These are phyloP conservation scores for Chironomus tepperi DNA, from an alignment of 1,140 invertebrate species.

Conservation along the genomic window DNA sequence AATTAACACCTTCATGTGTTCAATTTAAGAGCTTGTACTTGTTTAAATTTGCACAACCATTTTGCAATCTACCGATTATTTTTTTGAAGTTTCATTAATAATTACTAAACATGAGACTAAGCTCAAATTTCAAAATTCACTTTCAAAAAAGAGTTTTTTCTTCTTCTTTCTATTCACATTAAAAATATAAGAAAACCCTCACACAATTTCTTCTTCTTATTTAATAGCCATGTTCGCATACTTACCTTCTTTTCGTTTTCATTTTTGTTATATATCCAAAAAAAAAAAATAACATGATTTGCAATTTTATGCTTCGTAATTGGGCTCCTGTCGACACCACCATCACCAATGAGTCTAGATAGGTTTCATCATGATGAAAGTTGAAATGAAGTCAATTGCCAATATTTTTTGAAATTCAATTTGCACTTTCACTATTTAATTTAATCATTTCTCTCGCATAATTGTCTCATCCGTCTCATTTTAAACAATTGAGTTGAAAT, in stretches of 20 bases:
- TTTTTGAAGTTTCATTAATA: too few species aligned
- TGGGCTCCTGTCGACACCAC: neutral
- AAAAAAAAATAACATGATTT: neutral
- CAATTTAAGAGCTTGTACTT: too few species aligned
- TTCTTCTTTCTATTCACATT: neutral
- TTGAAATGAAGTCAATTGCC: neutral
- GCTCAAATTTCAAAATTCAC: neutral
- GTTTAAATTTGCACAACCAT: too few species aligned
- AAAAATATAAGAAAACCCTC: neutral
- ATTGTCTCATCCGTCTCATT: too few species aligned
- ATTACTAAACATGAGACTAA: too few species aligned
- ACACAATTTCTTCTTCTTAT: slow-evolving; percentile 5
- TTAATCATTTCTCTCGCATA: neutral
- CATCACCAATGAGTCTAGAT: too few species aligned
- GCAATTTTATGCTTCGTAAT: slow-evolving; percentile 4
- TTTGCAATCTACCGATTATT: too few species aligned
- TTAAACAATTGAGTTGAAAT: neutral
- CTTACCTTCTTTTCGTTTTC: neutral
- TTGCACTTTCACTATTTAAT: neutral
- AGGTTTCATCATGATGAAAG: neutral
- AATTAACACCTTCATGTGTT: too few species aligned
- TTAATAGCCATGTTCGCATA: neutral
- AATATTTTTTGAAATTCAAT: neutral
- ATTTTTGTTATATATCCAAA: neutral
- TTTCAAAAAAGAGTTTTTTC: neutral